phyloP scores from a whole-genome alignment of 2,888 invertebrate species.

The Apeira syringaria region DNA sequence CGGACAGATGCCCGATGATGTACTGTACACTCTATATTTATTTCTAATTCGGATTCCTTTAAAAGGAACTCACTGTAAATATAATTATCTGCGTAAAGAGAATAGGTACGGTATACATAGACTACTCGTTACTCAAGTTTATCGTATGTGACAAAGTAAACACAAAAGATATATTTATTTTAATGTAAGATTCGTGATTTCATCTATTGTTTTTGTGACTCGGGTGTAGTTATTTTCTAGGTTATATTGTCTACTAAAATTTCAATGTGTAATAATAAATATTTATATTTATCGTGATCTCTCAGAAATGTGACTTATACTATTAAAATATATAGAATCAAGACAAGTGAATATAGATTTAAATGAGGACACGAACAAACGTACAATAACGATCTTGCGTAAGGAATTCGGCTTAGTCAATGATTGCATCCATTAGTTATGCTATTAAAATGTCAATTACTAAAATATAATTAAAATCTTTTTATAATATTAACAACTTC shows the following conservation, averaged over 20 bases:
- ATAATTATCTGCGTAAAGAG: constrained; percentile 63
- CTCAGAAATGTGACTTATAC: constrained; percentile 13
- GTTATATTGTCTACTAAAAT: constrained; percentile 25
- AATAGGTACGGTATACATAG: constrained; percentile 53
- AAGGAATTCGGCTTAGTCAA: constrained; percentile 34
- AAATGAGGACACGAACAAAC: background rate
- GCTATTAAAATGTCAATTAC: constrained; percentile 67
- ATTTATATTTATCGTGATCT: constrained; percentile 1
- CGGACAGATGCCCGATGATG: constrained; percentile 72
- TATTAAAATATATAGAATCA: constrained; percentile 2
- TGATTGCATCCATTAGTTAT: constrained; percentile 47
- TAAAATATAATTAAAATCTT: constrained; percentile 40
- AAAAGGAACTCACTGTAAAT: constrained; percentile 76
- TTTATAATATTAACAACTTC: constrained; percentile 32
- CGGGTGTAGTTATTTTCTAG: constrained; percentile 53
- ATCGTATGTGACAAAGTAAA: constrained; percentile 64
- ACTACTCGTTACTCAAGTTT: constrained; percentile 64
- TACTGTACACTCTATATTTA: constrained; percentile 70
- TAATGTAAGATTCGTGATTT: constrained; percentile 55
- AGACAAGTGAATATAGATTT: background rate
- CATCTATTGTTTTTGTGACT: constrained; percentile 48
- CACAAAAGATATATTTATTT: constrained; percentile 65
- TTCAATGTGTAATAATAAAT: no score
- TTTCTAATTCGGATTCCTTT: constrained; percentile 71
- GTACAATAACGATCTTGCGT: constrained; percentile 1